A percentile compares a stretch with the other conserved stretches of the same genome.
Conservation (phyloP, 2,113 vertebrate species). For the Salminus brasiliensis region DNA sequence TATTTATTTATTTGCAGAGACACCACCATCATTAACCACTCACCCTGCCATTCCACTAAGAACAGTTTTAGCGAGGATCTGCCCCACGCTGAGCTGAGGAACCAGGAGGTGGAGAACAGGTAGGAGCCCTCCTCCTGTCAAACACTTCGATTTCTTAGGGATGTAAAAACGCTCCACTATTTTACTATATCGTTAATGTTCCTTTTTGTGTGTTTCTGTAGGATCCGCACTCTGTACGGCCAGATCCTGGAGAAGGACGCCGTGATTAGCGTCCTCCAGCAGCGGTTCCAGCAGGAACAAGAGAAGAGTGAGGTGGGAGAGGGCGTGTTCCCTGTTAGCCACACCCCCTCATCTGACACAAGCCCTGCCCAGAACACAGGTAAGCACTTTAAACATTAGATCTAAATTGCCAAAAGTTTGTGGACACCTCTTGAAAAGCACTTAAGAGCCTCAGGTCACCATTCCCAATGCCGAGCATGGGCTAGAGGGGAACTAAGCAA, state of each 20-base stretch:
- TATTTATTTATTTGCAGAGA: conserved; percentile 71
- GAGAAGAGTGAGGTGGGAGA: conserved; percentile 73
- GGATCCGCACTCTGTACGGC: conserved; percentile 88
- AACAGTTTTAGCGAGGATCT: conserved; percentile 91
- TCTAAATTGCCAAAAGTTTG: neutral
- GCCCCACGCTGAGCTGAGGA: conserved; percentile 80
- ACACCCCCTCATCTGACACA: conserved; percentile 47
- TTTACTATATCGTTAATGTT: neutral
- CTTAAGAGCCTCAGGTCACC: too few species aligned
- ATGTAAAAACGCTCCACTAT: too few species aligned
- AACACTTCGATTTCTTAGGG: too few species aligned
- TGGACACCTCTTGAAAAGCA: too few species aligned
- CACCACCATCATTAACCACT: conserved; percentile 95
- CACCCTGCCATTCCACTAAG: conserved; percentile 88
- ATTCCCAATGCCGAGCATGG: too few species aligned
- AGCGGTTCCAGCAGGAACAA: conserved; percentile 83
- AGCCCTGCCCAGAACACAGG: conserved; percentile 59
- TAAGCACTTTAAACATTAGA: conserved; percentile 47
- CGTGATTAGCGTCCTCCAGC: conserved; percentile 90
- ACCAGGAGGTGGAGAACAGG: conserved; percentile 97
- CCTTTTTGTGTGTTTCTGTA: conserved; percentile 43
- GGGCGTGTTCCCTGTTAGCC: conserved; percentile 82
- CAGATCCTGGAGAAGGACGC: conserved; percentile 96
- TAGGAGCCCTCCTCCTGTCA: conserved; percentile 55
- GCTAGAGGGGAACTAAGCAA: too few species aligned